These are phyloP conservation scores for Corydoras sp. DNA, from an alignment of 2,113 vertebrate species.

Conservation along the genomic window DNA sequence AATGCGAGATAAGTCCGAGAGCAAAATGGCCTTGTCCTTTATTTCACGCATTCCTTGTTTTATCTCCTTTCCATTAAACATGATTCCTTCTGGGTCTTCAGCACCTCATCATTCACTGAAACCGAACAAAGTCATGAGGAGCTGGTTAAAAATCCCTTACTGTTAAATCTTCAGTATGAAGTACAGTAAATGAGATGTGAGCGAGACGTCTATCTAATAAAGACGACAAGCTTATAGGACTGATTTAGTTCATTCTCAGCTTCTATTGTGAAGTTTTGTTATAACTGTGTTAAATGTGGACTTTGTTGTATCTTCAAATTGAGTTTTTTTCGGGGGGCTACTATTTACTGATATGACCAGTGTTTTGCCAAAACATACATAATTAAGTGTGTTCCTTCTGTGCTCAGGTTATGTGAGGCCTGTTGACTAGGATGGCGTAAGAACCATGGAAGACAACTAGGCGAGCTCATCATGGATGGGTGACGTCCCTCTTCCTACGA, in stretches of 20 bases:
- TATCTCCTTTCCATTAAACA: constrained; percentile 1
- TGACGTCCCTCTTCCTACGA: neutral
- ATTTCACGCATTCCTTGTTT: neutral
- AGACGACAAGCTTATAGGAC: too few species aligned
- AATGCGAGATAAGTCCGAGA: constrained; percentile 4
- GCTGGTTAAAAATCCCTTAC: neutral
- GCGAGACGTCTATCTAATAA: too few species aligned
- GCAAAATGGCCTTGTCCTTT: neutral
- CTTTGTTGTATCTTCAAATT: too few species aligned
- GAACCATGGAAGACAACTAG: neutral
- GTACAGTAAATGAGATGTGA: too few species aligned
- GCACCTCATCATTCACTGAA: neutral
- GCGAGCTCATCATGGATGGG: too few species aligned
- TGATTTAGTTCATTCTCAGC: too few species aligned
- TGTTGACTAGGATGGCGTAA: neutral
- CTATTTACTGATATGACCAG: too few species aligned
- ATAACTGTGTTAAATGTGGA: too few species aligned
- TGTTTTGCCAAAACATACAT: too few species aligned
- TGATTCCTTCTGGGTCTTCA: constrained; percentile 1
- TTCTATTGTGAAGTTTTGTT: too few species aligned
- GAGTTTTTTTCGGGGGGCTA: too few species aligned
- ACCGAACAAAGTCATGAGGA: constrained; percentile 10
- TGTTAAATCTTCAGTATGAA: too few species aligned
- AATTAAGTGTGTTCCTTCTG: constrained; percentile 10
- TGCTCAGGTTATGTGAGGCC: constrained; percentile 63